phyloP scores from a whole-genome alignment of 2,797 vertebrate species.

The Falco rusticolus region DNA sequence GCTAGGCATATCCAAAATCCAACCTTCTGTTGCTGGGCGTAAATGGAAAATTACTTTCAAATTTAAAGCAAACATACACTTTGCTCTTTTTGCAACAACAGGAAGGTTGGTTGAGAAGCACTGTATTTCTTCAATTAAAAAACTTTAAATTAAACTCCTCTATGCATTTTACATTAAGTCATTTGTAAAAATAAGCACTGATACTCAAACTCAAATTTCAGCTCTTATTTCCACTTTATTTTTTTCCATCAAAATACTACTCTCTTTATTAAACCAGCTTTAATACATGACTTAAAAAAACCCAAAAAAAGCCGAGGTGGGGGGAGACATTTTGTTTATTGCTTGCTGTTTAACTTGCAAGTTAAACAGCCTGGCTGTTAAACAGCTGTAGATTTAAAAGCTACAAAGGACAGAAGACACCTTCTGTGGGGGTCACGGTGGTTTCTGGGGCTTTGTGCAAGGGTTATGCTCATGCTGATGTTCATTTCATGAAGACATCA shows the following conservation, averaged over 20 bases:
- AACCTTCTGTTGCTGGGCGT: background rate
- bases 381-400: background rate
- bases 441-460: background rate
- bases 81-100: background rate
- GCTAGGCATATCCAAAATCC: background rate
- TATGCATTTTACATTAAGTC: background rate
- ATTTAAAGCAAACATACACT: slow-evolving; percentile 36
- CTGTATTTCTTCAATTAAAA: background rate
- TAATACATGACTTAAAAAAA: background rate
- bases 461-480: accelerated
- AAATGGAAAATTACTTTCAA: background rate
- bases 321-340: background rate
- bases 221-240: background rate
- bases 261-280: background rate
- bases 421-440: background rate
- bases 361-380: background rate
- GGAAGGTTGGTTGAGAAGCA: background rate
- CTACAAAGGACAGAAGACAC: background rate
- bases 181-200: background rate
- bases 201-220: background rate
- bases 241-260: background rate
- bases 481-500: background rate
- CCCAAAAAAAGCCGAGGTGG: background rate
- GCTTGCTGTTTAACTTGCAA: background rate
- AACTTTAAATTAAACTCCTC: background rate